Base-by-base conservation (phyloP, 2,113 vertebrate species). In the Sebastes schlegelii region DNA sequence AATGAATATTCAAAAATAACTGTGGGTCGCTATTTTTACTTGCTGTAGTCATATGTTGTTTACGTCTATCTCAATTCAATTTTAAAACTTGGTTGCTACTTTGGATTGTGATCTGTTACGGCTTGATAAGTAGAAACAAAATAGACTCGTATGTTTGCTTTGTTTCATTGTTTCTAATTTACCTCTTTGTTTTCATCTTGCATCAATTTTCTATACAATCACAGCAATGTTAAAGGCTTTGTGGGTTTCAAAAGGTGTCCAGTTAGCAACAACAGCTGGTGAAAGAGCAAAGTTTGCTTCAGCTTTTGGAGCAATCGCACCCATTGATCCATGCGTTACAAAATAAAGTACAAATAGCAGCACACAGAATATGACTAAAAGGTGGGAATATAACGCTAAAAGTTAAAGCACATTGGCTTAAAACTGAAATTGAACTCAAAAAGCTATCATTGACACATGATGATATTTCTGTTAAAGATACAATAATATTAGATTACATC, bases 1-100 rank as follows among this genome's bases (percentile, higher is more conserved):
- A 86, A 73, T 80, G 42, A 52, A 75, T 66, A 45, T 83, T 72
- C 45, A 68, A 11, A 57, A 79, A 84, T 68, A 75, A 19, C 79
- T 61, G 12, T 7, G 64, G 43, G 34, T 55, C 77, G 17, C 52
- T 62, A 16, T 45, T 57, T 65, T n/a, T 10, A 34, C 19, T 43
- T 1, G 3, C 4, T 14, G n/a, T 2, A 6, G 12, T 62, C 11
- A 23, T 1, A 8, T 3, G 1, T 13, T 43, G 40, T 78, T 86
- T 63, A 19, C 62, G 11, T 54, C 26, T 2, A 45, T 4, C 17
- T 26, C 61, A 6, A 12, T 16, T 13, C 4, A 57, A 34, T 34
- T 34, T 0, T 34, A 34, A 34, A 34, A 34, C 34, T 34, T 34
- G 19, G 16, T 54, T 52, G 11, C 26, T 11, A n/a, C 51, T 69